phyloP scores from a whole-genome alignment of 2,113 vertebrate genomes.

The Malurus melanocephalus region DNA sequence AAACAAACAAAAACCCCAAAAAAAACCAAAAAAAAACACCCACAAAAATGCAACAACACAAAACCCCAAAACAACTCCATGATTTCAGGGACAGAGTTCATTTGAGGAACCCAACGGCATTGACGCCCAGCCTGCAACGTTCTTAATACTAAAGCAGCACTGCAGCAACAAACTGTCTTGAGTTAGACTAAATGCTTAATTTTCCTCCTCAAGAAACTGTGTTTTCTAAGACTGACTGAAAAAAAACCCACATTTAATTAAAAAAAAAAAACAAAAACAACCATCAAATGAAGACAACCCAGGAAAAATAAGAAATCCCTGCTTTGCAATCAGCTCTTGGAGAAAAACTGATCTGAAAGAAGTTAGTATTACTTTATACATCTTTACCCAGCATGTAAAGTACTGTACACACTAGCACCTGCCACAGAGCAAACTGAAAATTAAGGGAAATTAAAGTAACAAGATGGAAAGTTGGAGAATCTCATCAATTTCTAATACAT shows the following conservation, averaged over 20 bases:
- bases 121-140: not conserved
- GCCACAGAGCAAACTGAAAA: not conserved
- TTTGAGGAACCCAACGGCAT: not conserved
- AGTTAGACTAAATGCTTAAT: not conserved
- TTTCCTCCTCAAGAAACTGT: not conserved
- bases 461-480: not conserved
- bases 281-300: not conserved
- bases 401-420: not conserved
- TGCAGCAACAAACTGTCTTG: not conserved
- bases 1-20: not conserved
- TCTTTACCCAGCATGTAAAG: not conserved
- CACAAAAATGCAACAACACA: no score
- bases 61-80: rapidly evolving
- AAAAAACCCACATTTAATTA: no score
- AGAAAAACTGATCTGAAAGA: not conserved
- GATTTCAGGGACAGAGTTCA: not conserved
- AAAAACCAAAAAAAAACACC: no score
- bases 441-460: not conserved
- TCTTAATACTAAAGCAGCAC: not conserved
- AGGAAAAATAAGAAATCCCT: no score
- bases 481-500: not conserved
- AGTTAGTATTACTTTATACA: not conserved
- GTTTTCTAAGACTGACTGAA: not conserved
- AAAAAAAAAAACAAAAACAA: no score
- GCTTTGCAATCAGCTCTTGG: not conserved